Evolutionary conservation across 2,888 invertebrate species (phyloP).

Genomic region (Drosophila pegasa): DNA sequence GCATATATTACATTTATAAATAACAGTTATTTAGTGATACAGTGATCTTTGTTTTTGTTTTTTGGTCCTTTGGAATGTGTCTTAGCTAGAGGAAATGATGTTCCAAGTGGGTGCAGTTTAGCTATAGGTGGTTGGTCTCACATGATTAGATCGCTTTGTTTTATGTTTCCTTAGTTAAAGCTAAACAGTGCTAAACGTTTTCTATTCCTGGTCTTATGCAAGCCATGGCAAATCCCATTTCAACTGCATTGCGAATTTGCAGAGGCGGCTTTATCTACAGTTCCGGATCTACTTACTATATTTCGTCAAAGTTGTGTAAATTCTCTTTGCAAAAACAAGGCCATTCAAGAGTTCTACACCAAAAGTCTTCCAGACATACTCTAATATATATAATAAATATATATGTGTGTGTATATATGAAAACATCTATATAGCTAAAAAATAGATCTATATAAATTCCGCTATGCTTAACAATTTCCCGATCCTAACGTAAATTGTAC

Average conservation of each 20-base stretch:
- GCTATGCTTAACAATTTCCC: constrained; percentile 36
- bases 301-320: constrained; percentile 20
- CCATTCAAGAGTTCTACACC: constrained; percentile 22
- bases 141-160: constrained; percentile 27
- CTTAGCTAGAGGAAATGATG: constrained; percentile 45
- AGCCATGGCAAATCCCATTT: constrained; percentile 22
- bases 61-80: constrained; percentile 83
- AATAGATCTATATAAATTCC: constrained; percentile 4
- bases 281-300: constrained; percentile 8
- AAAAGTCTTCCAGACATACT: constrained; percentile 35
- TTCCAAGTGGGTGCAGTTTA: constrained; percentile 21
- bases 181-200: constrained; percentile 4
- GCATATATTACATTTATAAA: constrained; percentile 38
- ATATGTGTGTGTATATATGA: constrained; percentile 5
- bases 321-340: constrained; percentile 24
- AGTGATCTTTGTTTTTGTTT: constrained; percentile 63
- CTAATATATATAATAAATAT: constrained; percentile 2
- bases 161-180: neutral
- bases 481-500: constrained; percentile 48
- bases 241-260: constrained; percentile 8
- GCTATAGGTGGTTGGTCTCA: constrained; percentile 50
- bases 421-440: constrained; percentile 9
- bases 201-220: constrained; percentile 23
- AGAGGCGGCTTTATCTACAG: neutral
- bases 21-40: constrained; percentile 36